These are phyloP conservation scores for Oscheius sp. DNA, from an alignment of 2,888 invertebrate genomes.

Conservation along the genomic window DNA sequence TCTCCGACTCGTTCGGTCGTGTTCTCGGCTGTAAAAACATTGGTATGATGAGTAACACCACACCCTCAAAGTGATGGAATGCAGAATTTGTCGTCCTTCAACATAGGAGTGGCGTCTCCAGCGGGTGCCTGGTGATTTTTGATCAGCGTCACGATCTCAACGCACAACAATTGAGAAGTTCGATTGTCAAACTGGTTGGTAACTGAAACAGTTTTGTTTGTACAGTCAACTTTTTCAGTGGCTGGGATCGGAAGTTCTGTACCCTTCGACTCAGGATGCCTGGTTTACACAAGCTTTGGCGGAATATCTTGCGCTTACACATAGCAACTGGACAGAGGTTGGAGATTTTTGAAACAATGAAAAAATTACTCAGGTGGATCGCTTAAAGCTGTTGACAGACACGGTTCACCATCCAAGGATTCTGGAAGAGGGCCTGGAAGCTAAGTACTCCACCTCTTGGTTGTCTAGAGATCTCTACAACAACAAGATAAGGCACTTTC, in stretches of 20 bases:
- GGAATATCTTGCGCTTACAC: constrained; percentile 2
- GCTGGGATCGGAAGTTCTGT: constrained; percentile 26
- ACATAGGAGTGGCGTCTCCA: constrained; percentile 14
- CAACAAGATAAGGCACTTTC: constrained; percentile 20
- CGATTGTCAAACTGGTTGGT: constrained; percentile 33
- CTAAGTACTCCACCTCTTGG: constrained; percentile 3
- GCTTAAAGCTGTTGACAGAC: constrained; percentile 11
- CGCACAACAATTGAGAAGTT: constrained; percentile 15
- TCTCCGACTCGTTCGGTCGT: constrained; percentile 1
- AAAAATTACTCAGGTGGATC: not conserved
- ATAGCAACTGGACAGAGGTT: constrained; percentile 21
- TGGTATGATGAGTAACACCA: constrained; percentile 10
- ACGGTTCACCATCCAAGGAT: constrained; percentile 20
- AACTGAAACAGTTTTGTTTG: constrained; percentile 7
- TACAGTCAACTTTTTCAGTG: constrained; percentile 2
- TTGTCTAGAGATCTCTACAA: not conserved
- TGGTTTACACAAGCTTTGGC: constrained; percentile 24
- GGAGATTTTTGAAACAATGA: not conserved
- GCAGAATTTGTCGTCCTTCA: constrained; percentile 30
- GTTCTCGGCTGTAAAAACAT: constrained; percentile 10
- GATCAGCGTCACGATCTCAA: constrained; percentile 29
- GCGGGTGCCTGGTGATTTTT: constrained; percentile 30
- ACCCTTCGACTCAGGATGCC: constrained; percentile 13
- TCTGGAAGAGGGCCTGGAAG: constrained; percentile 18
- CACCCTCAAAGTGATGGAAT: not conserved